Base-by-base conservation (phyloP, 2,797 vertebrate species). In the Myotis daubentonii region DNA sequence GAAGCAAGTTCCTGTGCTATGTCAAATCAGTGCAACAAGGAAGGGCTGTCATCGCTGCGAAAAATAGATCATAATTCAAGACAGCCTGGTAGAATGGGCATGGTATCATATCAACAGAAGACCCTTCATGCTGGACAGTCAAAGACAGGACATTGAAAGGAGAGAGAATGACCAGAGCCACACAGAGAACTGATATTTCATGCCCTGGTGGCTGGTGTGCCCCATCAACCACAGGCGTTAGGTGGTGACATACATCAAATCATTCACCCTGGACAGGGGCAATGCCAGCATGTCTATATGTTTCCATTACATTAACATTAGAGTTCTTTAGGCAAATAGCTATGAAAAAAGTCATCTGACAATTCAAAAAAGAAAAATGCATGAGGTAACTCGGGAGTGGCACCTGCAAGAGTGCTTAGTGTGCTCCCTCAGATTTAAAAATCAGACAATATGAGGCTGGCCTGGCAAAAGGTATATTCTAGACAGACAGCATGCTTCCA, bases 341-440 rank as follows among this genome's bases (percentile, higher is more conserved):
- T 81, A 92, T 95, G 88, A 74, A 97, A 97, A 92, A 92, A 97
- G 95, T 94, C 87, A 76, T 28, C 91, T 87, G 92, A 95, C 87
- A 96, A 83, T 96, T 95, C 83, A 71, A 36, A 80, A 87, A 95
- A 97, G 94, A 41, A 30, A 97, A 97, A 92, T n/a, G 44, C 49
- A 55, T 41, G 75, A 25, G 94, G 51, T 57, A 76, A 87, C 71
- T 76, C 55, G 12, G 83, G 30, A 93, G 83, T 33, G 51, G 83
- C 93, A 68, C 53, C 15, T 0, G 0, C 10, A 66, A 41, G 92
- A 57, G 4, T 91, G 94, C 95, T 94, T 89, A 71, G 41, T 51
- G 30, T 11, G 57, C 53, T 79, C 57, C 30, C 33, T 95, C 74
- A 36, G 95, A 75, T 33, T 22, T 74, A 84, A 96, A 93, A 60